phyloP scores from a whole-genome alignment of 2,888 invertebrate genomes.

The Eumacrocentrus americanus region DNA sequence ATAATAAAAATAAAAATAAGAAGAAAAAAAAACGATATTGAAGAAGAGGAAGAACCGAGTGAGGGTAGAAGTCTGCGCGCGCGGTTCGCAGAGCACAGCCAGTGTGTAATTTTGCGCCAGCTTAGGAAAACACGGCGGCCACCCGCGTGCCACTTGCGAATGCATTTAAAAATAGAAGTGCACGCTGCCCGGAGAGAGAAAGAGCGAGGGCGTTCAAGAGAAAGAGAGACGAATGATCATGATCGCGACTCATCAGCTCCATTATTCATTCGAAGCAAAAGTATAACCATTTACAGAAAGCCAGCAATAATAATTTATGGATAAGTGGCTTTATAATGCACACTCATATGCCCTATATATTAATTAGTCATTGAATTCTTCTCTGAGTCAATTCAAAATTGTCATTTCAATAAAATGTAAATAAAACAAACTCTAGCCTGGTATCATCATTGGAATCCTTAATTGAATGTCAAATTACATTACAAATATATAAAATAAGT shows the following conservation, averaged over 20 bases:
- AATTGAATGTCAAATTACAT: too few relatives aligned
- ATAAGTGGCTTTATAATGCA: slow-evolving; percentile 11
- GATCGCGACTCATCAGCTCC: slow-evolving; percentile 25
- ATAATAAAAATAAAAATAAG: not conserved
- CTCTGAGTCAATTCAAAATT: too few relatives aligned
- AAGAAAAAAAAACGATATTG: slow-evolving; percentile 14
- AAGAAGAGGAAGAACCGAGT: not conserved
- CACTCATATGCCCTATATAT: too few relatives aligned
- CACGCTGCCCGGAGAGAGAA: slow-evolving; percentile 25
- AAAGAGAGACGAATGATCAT: slow-evolving; percentile 2
- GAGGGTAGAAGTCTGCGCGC: slow-evolving; percentile 20
- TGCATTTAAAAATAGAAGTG: slow-evolving; percentile 59
- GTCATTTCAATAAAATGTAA: too few relatives aligned
- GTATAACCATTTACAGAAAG: too few relatives aligned
- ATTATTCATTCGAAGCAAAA: slow-evolving; percentile 31
- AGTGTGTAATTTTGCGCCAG: slow-evolving; percentile 62
- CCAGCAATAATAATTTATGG: slow-evolving; percentile 4
- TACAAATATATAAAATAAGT: too few relatives aligned
- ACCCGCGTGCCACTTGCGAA: slow-evolving; percentile 59
- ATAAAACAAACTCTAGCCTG: too few relatives aligned
- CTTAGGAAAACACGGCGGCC: slow-evolving; percentile 62
- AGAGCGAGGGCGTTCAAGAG: not conserved
- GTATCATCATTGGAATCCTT: too few relatives aligned
- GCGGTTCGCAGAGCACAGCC: slow-evolving; percentile 36
- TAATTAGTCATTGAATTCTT: not conserved